phyloP scores from a whole-genome alignment of 2,888 invertebrate genomes.

The Seira ritae region DNA sequence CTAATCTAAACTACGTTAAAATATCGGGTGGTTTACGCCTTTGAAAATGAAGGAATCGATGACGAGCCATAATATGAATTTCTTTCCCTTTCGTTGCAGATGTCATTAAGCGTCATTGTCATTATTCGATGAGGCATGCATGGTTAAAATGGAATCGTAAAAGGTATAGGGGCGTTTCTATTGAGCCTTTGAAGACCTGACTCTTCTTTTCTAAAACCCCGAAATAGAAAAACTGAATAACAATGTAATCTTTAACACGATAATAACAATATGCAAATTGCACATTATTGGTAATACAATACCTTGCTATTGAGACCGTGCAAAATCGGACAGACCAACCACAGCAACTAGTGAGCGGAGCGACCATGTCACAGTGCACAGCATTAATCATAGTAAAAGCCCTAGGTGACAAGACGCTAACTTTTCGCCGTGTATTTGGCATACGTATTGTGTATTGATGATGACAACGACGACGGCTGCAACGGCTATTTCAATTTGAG shows the following conservation, averaged over 20 bases:
- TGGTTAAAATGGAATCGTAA: not conserved
- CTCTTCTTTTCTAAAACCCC: no score
- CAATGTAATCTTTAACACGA: not conserved
- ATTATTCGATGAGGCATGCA: no score
- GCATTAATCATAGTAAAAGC: not conserved
- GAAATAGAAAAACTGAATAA: not conserved
- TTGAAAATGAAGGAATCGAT: no score
- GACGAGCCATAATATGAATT: no score
- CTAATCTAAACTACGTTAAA: no score
- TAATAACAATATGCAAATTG: conserved; percentile 11
- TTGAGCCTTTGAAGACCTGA: not conserved
- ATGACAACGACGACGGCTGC: not conserved
- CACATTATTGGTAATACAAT: not conserved
- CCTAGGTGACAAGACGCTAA: conserved; percentile 2
- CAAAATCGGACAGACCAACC: conserved; percentile 1
- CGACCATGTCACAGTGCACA: not conserved
- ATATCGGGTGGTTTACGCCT: no score
- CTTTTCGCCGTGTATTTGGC: not conserved
- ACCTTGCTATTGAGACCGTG: not conserved
- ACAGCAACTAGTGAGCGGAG: not conserved
- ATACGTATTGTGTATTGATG: not conserved
- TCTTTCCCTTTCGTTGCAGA: no score
- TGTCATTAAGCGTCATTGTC: no score
- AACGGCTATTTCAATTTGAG: no score
- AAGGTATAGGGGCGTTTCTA: not conserved